Conservation (phyloP, 2,797 vertebrate genomes). For the Microhierax caerulescens region DNA sequence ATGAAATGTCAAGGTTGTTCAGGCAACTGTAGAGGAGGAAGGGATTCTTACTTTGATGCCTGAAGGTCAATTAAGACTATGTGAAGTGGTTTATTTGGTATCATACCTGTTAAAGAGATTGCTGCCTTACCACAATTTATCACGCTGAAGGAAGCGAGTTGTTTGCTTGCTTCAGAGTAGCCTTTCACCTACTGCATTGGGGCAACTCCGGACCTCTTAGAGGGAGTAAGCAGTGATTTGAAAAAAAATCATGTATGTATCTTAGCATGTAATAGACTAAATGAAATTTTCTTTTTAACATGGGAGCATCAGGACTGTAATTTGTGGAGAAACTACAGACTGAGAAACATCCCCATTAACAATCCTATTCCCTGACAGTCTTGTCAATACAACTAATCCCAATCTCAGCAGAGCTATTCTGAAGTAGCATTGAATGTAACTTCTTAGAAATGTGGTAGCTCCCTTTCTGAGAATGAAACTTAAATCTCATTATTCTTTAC, state of each 20-base stretch:
- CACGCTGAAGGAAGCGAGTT: background rate
- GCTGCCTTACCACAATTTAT: background rate
- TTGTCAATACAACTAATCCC: background rate
- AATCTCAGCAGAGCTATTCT: background rate
- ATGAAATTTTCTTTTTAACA: background rate
- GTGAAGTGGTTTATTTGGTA: conserved; percentile 27
- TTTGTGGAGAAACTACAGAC: background rate
- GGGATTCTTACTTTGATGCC: background rate
- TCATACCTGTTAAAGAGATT: background rate
- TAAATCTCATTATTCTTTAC: background rate
- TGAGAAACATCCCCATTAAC: background rate
- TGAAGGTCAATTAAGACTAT: background rate
- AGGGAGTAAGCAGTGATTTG: background rate
- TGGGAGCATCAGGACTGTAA: background rate
- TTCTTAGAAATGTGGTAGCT: background rate
- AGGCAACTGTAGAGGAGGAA: background rate
- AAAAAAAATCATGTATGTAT: background rate
- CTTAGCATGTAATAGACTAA: background rate
- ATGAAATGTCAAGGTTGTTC: conserved; percentile 21
- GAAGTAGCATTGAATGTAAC: background rate
- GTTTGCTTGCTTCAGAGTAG: background rate
- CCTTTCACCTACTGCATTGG: background rate
- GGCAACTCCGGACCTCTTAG: background rate
- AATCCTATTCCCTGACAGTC: background rate
- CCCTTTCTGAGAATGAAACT: background rate